Conservation (phyloP, 2,797 vertebrate genomes). For the Buceros bicornis region DNA sequence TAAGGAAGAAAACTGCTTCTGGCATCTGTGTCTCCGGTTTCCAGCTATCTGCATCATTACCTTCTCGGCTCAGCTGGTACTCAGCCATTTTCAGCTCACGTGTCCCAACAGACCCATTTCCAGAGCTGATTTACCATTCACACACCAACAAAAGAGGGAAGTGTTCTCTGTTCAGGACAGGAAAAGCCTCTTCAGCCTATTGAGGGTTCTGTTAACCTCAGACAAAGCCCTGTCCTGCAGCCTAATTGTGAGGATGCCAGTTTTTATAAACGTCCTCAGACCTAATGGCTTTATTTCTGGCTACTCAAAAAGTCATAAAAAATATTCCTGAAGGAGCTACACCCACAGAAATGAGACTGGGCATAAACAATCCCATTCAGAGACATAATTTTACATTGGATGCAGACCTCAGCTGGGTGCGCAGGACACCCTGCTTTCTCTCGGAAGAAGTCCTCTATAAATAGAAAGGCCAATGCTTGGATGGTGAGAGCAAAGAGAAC, state of each 20-base stretch:
- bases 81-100: neutral
- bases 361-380: neutral
- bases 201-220: conserved; percentile 20
- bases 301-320: neutral
- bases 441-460: neutral
- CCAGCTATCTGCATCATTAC: neutral
- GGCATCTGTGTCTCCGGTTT: neutral
- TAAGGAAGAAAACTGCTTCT: neutral
- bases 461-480: neutral
- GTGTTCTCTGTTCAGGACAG: neutral
- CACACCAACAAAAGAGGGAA: conserved; percentile 40
- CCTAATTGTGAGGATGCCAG: conserved; percentile 26
- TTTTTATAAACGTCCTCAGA: neutral
- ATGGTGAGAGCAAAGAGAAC: neutral
- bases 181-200: conserved; percentile 34
- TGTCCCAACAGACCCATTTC: conserved; percentile 45
- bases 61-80: neutral
- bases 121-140: conserved; percentile 43
- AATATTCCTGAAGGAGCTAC: neutral
- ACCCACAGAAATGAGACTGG: neutral
- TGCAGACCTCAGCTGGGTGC: neutral
- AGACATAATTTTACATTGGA: neutral
- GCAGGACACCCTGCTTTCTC: neutral
- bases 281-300: neutral
- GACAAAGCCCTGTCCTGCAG: conserved; percentile 37